A percentile compares a stretch with the other conserved stretches of the same genome.
phyloP scores from a whole-genome alignment of 2,797 vertebrate species.

The Danionella dracula region DNA sequence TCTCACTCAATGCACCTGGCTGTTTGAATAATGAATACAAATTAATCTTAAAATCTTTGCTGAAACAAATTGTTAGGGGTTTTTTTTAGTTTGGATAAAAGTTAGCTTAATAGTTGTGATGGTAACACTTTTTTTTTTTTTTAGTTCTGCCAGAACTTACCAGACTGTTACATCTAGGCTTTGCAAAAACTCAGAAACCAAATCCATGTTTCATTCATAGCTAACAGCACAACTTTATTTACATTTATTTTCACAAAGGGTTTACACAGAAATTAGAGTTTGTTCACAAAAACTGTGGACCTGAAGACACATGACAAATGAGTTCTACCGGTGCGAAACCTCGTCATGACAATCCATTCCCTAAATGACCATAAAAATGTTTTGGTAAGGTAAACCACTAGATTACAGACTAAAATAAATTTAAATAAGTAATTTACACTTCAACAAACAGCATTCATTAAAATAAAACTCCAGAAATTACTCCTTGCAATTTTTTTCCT shows the following conservation, averaged over 20 bases:
- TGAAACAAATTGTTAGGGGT: no score
- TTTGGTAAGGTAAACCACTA: slow-evolving; percentile 27
- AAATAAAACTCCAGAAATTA: slow-evolving; percentile 54
- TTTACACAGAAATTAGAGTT: slow-evolving; percentile 45
- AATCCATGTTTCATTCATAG: slow-evolving; percentile 33
- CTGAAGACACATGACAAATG: slow-evolving; percentile 39
- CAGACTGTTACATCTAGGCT: no score
- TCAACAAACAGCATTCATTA: slow-evolving; percentile 47
- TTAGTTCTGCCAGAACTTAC: no score
- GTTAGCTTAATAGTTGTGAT: no score
- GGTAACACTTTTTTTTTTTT: no score
- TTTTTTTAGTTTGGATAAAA: no score
- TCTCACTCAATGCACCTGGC: no score
- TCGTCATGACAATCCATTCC: slow-evolving; percentile 25
- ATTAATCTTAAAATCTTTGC: no score
- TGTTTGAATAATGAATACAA: no score
- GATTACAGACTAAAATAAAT: slow-evolving; percentile 28
- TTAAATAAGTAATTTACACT: slow-evolving; percentile 39
- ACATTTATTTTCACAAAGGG: slow-evolving; percentile 49
- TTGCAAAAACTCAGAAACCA: background rate
- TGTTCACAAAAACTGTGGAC: slow-evolving; percentile 25
- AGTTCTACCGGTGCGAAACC: slow-evolving; percentile 24
- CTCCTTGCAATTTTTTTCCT: slow-evolving; percentile 5
- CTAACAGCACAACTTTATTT: slow-evolving; percentile 58
- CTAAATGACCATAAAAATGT: slow-evolving; percentile 31